Conservation (phyloP, 2,888 invertebrate species). For the Ophraella communa region DNA sequence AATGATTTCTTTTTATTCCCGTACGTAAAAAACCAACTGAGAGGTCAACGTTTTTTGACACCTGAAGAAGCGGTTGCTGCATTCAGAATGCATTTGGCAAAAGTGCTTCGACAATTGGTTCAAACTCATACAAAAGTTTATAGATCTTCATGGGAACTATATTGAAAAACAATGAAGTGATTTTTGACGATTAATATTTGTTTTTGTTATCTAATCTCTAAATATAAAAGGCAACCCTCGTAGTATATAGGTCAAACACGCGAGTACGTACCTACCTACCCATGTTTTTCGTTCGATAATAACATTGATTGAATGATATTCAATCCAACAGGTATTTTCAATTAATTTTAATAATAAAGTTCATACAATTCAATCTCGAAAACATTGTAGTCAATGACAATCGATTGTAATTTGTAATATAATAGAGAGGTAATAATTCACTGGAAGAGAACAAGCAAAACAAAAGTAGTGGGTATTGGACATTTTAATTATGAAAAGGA, state of each 20-base stretch:
- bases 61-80: too few species aligned
- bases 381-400: background rate
- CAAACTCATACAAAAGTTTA: too few species aligned
- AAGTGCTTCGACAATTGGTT: too few species aligned
- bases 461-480: background rate
- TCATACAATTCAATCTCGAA: background rate
- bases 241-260: background rate
- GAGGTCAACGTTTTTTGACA: too few species aligned
- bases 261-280: background rate
- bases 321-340: background rate
- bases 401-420: constrained; percentile 5
- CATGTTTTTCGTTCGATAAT: background rate
- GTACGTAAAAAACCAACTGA: too few species aligned
- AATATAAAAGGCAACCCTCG: too few species aligned
- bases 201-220: too few species aligned
- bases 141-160: too few species aligned
- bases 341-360: constrained; percentile 9
- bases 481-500: background rate
- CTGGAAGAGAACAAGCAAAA: background rate
- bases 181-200: too few species aligned
- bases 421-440: constrained; percentile 1
- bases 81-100: too few species aligned
- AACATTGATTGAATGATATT: background rate
- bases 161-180: too few species aligned
- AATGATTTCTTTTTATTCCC: too few species aligned